Conservation (phyloP, 2,113 vertebrate species). For the Silurus glanis region DNA sequence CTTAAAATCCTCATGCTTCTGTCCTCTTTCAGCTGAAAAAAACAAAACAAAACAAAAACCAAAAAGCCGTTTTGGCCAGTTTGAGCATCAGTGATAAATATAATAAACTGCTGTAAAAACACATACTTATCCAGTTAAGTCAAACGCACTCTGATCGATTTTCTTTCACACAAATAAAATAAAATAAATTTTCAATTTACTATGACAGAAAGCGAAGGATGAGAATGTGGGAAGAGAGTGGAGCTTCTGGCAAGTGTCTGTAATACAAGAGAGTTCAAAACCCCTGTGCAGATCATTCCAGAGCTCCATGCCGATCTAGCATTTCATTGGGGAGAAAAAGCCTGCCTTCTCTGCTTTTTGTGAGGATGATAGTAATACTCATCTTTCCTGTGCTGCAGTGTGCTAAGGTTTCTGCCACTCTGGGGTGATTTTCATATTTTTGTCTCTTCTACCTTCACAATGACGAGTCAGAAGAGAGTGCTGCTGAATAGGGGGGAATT, state of each 20-base stretch:
- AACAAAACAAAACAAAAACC: too few species aligned
- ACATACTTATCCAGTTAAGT: neutral
- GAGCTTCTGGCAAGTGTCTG: neutral
- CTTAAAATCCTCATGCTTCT: neutral
- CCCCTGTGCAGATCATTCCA: neutral
- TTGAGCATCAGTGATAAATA: neutral
- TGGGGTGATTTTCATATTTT: slow-evolving; percentile 5
- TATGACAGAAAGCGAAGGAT: neutral
- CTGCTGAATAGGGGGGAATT: neutral
- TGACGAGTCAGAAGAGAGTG: slow-evolving; percentile 1
- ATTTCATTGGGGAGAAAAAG: neutral
- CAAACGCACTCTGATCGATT: neutral
- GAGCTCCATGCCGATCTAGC: neutral
- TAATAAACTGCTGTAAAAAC: neutral
- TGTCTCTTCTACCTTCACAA: neutral
- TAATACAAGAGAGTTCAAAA: neutral
- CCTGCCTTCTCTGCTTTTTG: neutral
- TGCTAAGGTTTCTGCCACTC: neutral
- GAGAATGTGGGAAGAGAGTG: neutral
- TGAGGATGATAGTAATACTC: too few species aligned
- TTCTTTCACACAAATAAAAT: neutral
- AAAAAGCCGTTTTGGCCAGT: neutral
- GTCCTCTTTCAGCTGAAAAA: neutral
- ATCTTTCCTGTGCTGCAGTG: neutral
- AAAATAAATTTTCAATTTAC: neutral